A percentile compares a stretch with the other conserved stretches of the same genome.
Conservation (phyloP, 2,888 invertebrate genomes). For the Aphodius granarius region DNA sequence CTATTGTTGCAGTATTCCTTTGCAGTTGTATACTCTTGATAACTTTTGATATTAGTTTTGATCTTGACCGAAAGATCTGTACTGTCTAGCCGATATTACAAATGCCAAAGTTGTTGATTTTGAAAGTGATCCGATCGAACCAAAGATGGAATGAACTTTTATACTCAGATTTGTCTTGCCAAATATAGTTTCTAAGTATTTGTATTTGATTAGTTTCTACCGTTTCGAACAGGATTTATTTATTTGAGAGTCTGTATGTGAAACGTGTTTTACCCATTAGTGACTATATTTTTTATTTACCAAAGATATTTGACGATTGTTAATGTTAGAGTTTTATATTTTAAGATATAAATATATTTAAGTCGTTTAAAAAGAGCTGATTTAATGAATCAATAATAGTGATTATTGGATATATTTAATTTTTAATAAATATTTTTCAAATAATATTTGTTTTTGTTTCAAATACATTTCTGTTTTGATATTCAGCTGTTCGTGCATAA, state of each 20-base stretch:
- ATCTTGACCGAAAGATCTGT: background rate
- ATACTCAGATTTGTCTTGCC: constrained; percentile 11
- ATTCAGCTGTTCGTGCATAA: too few species aligned
- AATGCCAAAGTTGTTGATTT: background rate
- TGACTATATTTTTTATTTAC: constrained; percentile 43
- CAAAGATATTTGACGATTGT: constrained; percentile 46
- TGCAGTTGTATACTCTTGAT: background rate
- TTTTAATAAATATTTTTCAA: constrained; percentile 46
- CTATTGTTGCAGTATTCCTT: background rate
- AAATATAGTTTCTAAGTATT: constrained; percentile 14
- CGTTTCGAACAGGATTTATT: background rate
- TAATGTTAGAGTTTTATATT: constrained; percentile 36
- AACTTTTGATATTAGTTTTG: background rate
- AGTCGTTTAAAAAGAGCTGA: constrained; percentile 36
- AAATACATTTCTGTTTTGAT: too few species aligned
- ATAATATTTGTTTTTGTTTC: background rate
- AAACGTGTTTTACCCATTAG: constrained; percentile 10
- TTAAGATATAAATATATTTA: constrained; percentile 38
- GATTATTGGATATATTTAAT: constrained; percentile 32
- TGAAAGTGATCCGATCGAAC: background rate
- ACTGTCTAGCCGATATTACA: background rate
- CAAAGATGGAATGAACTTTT: background rate
- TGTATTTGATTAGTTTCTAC: constrained; percentile 14
- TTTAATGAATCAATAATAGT: constrained; percentile 26
- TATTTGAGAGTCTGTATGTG: background rate